Base-by-base conservation (phyloP, 2,113 vertebrate genomes). In the Eonycteris spelaea region DNA sequence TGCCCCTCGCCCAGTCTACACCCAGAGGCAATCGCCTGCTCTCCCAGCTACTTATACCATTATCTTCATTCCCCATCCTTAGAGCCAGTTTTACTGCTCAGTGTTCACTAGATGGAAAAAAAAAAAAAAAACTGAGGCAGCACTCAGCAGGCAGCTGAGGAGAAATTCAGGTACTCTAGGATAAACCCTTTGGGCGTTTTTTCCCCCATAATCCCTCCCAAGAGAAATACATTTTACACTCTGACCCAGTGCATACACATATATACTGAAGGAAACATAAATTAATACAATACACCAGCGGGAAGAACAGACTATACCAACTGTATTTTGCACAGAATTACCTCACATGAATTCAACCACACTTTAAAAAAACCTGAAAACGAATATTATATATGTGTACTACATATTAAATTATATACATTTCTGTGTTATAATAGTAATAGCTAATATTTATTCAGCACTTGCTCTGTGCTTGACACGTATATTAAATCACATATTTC, bases 1-100 rank as follows among this genome's bases (percentile, higher is more conserved):
- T 43, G 80, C 73, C 33, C 86, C 33, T 70, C 2, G 0, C 92
- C 91, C 74, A 55, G 95, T 84, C 94, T 95, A 74, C 70, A 40
- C 94, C 97, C 28, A 1, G 48, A 90, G 94, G 94, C 65, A 5
- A 67, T 30, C 0, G 2, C 77, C 84, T 73, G 91, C 48, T 78
- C 96, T 96, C 80, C 92, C 90, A 97, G 93, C 91, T 92, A 78
- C 67, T 96, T 67, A 95, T 0, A 22, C 65, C 82, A 92, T 87
- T 90, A 94, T 94, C 91, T 86, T 82, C 63, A 7, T 70, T 95
- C 51, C 65, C n/a, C 79, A 85, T 45, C 87, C 70, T 21, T 0
- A 24, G 53, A 96, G 70, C 85, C 79, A 89, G 89, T 95, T 92
- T 83, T 86, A 79, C 63, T 70, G 51, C 73, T 95, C 33, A 33